Evolutionary conservation across 2,797 vertebrate genomes (phyloP).

Genomic region (Danio aesculapii): DNA sequence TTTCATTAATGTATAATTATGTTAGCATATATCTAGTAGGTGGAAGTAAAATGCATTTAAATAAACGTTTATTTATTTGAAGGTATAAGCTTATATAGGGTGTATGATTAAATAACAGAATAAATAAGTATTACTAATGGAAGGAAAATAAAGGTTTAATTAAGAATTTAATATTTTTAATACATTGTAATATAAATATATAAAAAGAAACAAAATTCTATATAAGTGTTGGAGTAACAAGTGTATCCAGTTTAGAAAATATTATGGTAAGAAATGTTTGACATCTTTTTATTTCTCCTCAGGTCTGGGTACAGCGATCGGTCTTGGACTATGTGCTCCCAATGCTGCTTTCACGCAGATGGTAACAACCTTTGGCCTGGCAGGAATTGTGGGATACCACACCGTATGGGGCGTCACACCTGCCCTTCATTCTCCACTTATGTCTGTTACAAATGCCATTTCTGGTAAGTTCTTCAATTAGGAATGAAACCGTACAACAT

Average conservation of each 20-base stretch:
- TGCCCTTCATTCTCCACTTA: constrained; percentile 84
- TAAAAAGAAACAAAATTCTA: no score
- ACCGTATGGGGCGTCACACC: constrained; percentile 83
- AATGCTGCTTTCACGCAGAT: constrained; percentile 84
- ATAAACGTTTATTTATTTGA: no score
- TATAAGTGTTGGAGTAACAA: no score
- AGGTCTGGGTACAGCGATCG: constrained; percentile 78
- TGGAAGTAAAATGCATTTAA: no score
- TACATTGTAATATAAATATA: no score
- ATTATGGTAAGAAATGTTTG: background rate
- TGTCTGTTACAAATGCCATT: constrained; percentile 88
- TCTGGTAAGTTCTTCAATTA: constrained; percentile 75
- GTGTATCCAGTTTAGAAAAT: no score
- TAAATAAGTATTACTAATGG: no score
- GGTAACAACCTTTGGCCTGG: constrained; percentile 83
- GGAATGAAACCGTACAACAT: no score
- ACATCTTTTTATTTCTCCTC: constrained; percentile 24
- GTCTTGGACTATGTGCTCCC: constrained; percentile 77
- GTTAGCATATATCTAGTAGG: background rate
- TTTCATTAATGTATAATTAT: background rate
- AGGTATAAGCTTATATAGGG: no score
- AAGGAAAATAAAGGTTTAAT: no score
- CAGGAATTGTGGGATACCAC: constrained; percentile 83
- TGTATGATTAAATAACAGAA: no score
- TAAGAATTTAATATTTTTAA: no score